These are phyloP conservation scores for Mycetomoellerius zeteki DNA, from an alignment of 1,140 invertebrate species.

Conservation along the genomic window DNA sequence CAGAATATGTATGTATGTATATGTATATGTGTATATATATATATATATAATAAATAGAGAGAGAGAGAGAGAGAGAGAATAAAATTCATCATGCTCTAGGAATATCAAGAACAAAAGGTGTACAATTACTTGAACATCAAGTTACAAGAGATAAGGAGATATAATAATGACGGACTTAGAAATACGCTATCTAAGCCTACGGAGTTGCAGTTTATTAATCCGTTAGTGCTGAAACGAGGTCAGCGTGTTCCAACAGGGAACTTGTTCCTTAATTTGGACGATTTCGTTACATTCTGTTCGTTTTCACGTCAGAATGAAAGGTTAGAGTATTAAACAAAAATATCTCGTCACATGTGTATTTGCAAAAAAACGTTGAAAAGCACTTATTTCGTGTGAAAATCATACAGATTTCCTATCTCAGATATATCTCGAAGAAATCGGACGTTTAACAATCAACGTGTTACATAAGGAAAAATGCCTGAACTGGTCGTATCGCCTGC, in stretches of 20 bases:
- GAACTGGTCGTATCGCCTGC: constrained; percentile 27
- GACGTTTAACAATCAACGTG: not conserved
- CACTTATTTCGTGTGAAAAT: not conserved
- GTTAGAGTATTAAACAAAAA: not conserved
- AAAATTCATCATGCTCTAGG: constrained; percentile 54
- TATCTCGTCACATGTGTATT: not conserved
- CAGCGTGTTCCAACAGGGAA: not conserved
- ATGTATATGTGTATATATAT: no score
- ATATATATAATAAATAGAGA: not conserved
- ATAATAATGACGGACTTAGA: constrained; percentile 52
- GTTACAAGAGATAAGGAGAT: constrained; percentile 48
- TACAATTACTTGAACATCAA: constrained; percentile 45
- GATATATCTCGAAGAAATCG: not conserved
- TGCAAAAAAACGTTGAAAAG: not conserved
- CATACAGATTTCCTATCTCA: not conserved
- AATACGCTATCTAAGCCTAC: constrained; percentile 14
- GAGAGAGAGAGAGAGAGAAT: constrained; percentile 22
- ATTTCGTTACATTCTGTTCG: not conserved
- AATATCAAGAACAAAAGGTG: constrained; percentile 52
- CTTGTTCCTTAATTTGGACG: not conserved
- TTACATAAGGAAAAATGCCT: constrained; percentile 1
- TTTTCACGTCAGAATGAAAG: not conserved
- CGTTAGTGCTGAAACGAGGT: constrained; percentile 30
- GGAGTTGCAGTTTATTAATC: constrained; percentile 43
- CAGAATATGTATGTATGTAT: not conserved